These are phyloP conservation scores for Amorpha juglandis DNA, from an alignment of 2,888 invertebrate genomes.

Conservation along the genomic window DNA sequence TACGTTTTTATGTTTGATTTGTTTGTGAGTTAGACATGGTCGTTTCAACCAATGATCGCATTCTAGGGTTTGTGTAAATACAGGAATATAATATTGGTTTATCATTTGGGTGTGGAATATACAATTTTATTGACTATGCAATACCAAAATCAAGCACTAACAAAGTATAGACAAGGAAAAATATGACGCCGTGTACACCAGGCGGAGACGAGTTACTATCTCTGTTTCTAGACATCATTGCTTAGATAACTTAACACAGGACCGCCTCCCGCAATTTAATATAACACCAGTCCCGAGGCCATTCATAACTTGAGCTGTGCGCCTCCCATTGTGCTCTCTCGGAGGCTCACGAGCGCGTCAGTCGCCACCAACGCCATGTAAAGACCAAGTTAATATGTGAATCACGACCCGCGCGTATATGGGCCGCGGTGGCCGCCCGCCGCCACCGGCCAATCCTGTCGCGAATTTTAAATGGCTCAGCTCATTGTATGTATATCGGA, in stretches of 20 bases:
- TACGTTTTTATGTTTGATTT: neutral
- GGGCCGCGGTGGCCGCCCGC: slow-evolving; percentile 62
- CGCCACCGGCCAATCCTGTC: slow-evolving; percentile 78
- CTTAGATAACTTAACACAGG: slow-evolving; percentile 64
- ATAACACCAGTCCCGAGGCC: slow-evolving; percentile 62
- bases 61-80: neutral
- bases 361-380: slow-evolving; percentile 74
- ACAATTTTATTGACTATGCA: neutral
- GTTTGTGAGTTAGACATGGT: neutral
- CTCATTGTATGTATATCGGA: slow-evolving; percentile 83
- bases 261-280: slow-evolving; percentile 70
- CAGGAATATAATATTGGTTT: neutral
- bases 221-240: slow-evolving; percentile 41
- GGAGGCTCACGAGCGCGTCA: slow-evolving; percentile 76
- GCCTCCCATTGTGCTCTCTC: slow-evolving; percentile 61
- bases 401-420: slow-evolving; percentile 81
- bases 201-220: slow-evolving; percentile 52
- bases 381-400: slow-evolving; percentile 83
- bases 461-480: slow-evolving; percentile 73
- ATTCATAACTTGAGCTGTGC: slow-evolving; percentile 62
- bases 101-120: neutral
- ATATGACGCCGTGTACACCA: slow-evolving; percentile 36
- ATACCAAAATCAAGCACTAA: slow-evolving; percentile 2
- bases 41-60: neutral
- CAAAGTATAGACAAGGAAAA: slow-evolving; percentile 34